Conservation (phyloP, 2,797 vertebrate genomes). For the Periparus ater region DNA sequence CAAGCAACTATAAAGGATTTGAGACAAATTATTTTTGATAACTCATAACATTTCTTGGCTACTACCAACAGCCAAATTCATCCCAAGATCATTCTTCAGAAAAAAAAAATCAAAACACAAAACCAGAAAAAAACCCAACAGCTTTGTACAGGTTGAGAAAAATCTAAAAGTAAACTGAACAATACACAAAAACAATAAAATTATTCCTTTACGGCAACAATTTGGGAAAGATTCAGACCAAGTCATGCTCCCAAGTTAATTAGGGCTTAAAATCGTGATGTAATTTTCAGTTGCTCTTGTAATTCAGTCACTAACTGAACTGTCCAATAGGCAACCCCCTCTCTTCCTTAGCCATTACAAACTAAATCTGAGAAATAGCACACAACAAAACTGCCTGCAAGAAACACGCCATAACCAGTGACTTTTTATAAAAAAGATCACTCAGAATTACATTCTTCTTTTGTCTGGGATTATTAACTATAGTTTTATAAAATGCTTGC, state of each 20-base stretch:
- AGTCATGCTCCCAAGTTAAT: background rate
- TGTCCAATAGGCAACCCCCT: background rate
- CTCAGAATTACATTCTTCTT: background rate
- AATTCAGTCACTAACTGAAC: background rate
- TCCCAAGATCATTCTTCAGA: background rate
- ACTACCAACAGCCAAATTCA: background rate
- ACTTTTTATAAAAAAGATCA: background rate
- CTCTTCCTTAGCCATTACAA: background rate
- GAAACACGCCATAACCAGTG: background rate
- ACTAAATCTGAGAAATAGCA: background rate
- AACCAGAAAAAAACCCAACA: background rate
- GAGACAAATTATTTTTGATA: background rate
- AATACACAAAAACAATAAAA: background rate
- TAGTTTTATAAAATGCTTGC: background rate
- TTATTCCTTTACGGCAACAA: background rate
- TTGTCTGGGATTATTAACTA: background rate
- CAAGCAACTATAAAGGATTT: background rate
- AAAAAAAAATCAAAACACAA: background rate
- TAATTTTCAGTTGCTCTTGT: background rate
- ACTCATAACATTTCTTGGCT: background rate
- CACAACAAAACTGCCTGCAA: background rate
- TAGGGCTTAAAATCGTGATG: background rate
- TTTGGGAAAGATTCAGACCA: background rate
- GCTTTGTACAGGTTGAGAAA: background rate
- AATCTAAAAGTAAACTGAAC: background rate